Conservation (phyloP, 2,888 invertebrate species). For the Epirrita christyi region DNA sequence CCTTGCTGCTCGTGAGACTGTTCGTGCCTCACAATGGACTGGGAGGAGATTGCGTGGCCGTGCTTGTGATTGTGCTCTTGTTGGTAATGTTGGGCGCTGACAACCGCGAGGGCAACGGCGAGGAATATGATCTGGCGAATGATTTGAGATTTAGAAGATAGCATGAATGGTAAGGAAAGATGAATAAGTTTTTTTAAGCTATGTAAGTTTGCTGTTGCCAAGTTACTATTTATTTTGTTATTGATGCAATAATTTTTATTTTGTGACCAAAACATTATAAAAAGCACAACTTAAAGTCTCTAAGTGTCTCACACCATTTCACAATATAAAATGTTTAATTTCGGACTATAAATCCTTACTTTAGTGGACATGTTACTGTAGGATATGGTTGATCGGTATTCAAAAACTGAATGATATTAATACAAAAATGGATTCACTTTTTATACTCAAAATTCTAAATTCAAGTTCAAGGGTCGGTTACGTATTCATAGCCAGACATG, state of each 20-base stretch:
- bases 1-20: constrained; percentile 37
- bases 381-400: constrained; percentile 43
- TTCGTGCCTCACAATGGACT: constrained; percentile 49
- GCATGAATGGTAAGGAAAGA: too few relatives aligned
- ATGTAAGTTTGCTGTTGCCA: too few relatives aligned
- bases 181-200: too few relatives aligned
- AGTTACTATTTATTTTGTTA: too few relatives aligned
- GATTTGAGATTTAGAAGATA: too few relatives aligned
- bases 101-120: constrained; percentile 41
- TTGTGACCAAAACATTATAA: too few relatives aligned
- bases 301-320: not conserved
- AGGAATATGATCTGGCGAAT: constrained; percentile 39
- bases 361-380: constrained; percentile 54
- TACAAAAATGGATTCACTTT: constrained; percentile 44
- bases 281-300: too few relatives aligned
- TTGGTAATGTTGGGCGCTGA: constrained; percentile 42
- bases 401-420: constrained; percentile 52
- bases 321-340: not conserved
- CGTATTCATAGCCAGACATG: constrained; percentile 29
- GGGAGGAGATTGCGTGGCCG: constrained; percentile 51
- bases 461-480: constrained; percentile 25
- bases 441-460: constrained; percentile 55
- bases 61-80: constrained; percentile 41
- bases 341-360: constrained; percentile 45
- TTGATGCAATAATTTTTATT: too few relatives aligned